Evolutionary conservation across 2,113 vertebrate genomes (phyloP).

Genomic region (Narcine bancroftii): DNA sequence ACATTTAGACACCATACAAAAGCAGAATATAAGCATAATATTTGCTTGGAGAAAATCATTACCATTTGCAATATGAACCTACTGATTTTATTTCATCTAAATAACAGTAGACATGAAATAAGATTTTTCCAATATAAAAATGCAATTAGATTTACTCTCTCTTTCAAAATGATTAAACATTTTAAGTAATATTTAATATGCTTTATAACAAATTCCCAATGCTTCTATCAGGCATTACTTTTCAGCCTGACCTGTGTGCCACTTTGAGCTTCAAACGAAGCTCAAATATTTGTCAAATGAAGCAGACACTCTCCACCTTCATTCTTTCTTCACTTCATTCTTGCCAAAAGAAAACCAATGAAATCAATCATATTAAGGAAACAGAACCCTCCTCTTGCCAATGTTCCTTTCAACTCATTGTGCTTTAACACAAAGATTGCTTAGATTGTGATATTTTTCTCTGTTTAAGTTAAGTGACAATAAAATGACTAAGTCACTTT

Average conservation of each 20-base stretch:
- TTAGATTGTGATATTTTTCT: background rate
- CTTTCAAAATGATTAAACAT: background rate
- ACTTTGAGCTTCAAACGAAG: constrained; percentile 2
- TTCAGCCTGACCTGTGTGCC: constrained; percentile 8
- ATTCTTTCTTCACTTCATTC: background rate
- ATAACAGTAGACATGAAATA: background rate
- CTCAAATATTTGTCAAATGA: constrained; percentile 2
- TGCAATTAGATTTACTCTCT: background rate
- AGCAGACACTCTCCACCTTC: background rate
- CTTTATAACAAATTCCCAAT: background rate
- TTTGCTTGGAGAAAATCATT: background rate
- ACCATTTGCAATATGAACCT: background rate
- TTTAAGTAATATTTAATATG: background rate
- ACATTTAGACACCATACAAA: background rate
- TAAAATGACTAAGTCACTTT: background rate
- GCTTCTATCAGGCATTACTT: background rate
- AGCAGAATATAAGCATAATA: background rate
- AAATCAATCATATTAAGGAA: background rate
- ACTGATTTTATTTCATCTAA: background rate
- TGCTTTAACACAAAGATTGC: background rate
- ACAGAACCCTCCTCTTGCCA: background rate
- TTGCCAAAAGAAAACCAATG: constrained; percentile 18
- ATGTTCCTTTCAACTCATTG: background rate
- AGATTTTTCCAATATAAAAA: background rate
- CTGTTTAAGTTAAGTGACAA: background rate